Evolutionary conservation across 2,113 vertebrate genomes (phyloP).

Genomic region (Motacilla tschutschensis): DNA sequence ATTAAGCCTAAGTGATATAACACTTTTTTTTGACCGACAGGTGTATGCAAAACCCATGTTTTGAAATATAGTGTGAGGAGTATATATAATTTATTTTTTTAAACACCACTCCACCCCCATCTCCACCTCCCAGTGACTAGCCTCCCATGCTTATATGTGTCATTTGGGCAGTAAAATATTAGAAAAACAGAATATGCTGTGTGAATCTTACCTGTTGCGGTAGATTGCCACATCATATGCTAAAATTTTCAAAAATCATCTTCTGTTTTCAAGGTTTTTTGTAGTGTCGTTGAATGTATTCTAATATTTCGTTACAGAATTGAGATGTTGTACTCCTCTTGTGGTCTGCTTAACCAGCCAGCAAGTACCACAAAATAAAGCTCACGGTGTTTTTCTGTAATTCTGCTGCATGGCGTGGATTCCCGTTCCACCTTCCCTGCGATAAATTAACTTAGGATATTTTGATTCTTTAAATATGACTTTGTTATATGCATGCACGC

Average conservation of each 20-base stretch:
- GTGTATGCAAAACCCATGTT: not conserved
- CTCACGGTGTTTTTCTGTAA: not conserved
- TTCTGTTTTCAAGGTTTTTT: not conserved
- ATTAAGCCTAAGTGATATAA: not conserved
- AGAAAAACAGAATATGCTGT: not conserved
- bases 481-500: rapidly evolving
- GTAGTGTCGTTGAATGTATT: not conserved
- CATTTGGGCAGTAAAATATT: not conserved
- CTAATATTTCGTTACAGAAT: not conserved
- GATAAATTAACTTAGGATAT: not conserved
- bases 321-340: not conserved
- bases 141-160: not conserved
- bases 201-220: not conserved
- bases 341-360: not conserved
- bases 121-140: not conserved
- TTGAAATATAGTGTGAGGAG: not conserved
- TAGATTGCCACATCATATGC: not conserved
- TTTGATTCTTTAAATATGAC: not conserved
- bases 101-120: not conserved
- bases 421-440: not conserved
- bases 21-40: not conserved
- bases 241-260: not conserved
- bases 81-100: not conserved
- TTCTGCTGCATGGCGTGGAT: not conserved
- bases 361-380: not conserved